Conservation (phyloP, 2,113 vertebrate species). For the Psammodynastes pulverulentus region DNA sequence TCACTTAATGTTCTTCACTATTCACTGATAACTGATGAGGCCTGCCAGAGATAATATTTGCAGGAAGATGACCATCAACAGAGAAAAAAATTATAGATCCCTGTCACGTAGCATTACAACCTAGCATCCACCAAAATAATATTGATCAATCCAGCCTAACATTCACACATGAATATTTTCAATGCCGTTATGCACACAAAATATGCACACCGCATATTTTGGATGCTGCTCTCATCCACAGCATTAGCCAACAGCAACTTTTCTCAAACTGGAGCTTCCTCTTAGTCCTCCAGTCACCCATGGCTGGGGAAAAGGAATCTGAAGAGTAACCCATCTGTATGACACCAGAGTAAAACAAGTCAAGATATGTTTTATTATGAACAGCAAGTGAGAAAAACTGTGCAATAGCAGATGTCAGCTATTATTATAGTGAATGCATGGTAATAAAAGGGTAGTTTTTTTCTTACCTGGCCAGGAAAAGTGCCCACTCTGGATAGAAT, state of each 20-base stretch:
- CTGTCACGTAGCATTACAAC: neutral
- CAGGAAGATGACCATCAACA: neutral
- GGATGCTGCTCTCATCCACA: neutral
- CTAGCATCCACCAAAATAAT: neutral
- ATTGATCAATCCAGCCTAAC: neutral
- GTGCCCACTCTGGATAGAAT: conserved; percentile 70
- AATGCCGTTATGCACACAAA: too few relatives aligned
- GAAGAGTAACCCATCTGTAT: neutral
- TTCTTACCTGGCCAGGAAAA: conserved; percentile 64
- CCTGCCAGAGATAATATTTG: neutral
- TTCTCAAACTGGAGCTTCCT: neutral
- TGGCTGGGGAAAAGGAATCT: neutral
- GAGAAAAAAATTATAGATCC: neutral
- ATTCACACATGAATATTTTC: neutral
- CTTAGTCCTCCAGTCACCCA: neutral
- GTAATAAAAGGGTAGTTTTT: accelerated
- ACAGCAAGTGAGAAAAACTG: neutral
- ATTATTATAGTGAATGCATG: neutral
- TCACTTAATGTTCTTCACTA: neutral
- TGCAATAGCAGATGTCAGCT: neutral
- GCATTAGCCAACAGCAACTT: neutral
- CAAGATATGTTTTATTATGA: neutral
- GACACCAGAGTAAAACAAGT: neutral
- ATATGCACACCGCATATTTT: neutral
- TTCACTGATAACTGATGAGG: neutral